Base-by-base conservation (phyloP, 2,113 vertebrate species). In the Panthera tigris region DNA sequence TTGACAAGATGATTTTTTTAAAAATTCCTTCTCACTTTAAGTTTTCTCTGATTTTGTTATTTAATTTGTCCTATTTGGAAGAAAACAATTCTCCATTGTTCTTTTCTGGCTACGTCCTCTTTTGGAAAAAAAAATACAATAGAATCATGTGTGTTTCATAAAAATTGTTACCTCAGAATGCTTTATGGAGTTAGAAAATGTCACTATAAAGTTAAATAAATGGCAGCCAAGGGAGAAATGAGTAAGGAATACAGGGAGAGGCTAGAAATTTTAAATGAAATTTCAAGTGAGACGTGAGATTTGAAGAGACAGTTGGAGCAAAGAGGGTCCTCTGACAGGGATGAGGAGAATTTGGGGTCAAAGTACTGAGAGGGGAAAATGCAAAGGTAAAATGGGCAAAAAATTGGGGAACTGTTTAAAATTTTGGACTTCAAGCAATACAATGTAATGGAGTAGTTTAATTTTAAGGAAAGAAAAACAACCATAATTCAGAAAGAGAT, bases 141-240 rank as follows among this genome's bases (percentile, higher is more conserved):
- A 96, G 90, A 97, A 94, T 98, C 97, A 98, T 98, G 92, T 97
- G 97, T 97, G 85, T 98, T 97, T 98, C 97, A 97, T 98, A 98
- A 97, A 97, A 93, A 91, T 78, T 94, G 94, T 98, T 98, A 96
- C 95, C 94, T 98, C 97, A 94, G 93, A 96, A 97, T 92, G 82
- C 92, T 98, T 97, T 97, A 95, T 89, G 91, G 90, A 98, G 97
- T 98, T 97, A 97, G 97, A 94, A 98, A 97, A 97, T 98, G 97
- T 98, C 98, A 97, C 95, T 83, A 86, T 98, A 91, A 98, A 98
- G 92, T 98, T 98, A 97, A 98, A 98, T 97, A 98, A 98, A 98
- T 97, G 94, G 94, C 85, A 96, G 78, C 68, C 68, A 21, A 95
- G 97, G 97, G 97, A 98, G 91, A 97, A 85, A 89, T 95, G 92